A percentile compares a stretch with the other conserved stretches of the same genome.
Conservation (phyloP, 2,113 vertebrate genomes). For the Xenopus laevis region DNA sequence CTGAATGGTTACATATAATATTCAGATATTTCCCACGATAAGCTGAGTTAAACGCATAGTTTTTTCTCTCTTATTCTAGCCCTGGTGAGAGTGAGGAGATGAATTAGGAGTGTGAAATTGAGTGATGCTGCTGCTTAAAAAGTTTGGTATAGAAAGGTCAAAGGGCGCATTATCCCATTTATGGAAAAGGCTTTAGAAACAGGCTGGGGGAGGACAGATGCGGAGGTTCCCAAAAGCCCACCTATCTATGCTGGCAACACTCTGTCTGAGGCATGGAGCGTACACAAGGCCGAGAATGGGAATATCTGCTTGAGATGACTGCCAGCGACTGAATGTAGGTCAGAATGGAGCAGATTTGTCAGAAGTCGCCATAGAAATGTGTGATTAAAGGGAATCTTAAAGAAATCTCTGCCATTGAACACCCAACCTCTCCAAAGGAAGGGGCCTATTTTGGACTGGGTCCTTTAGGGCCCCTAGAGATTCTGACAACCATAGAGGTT, state of each 20-base stretch:
- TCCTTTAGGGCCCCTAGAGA: too few relatives aligned
- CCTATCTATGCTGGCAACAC: background rate
- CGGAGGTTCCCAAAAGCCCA: slow-evolving; percentile 3
- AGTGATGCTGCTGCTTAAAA: slow-evolving; percentile 3
- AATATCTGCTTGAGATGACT: background rate
- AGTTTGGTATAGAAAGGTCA: background rate
- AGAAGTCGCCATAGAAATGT: too few relatives aligned
- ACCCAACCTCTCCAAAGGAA: too few relatives aligned
- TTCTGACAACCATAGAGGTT: too few relatives aligned
- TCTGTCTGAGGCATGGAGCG: background rate
- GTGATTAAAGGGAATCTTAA: too few relatives aligned
- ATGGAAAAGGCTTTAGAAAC: slow-evolving; percentile 4
- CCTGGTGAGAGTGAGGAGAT: background rate
- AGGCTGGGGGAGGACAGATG: background rate
- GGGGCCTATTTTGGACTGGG: too few relatives aligned
- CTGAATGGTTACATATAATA: background rate
- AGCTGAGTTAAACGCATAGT: background rate
- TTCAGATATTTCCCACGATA: background rate
- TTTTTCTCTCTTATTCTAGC: background rate
- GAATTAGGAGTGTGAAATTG: slow-evolving; percentile 30
- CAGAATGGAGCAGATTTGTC: too few relatives aligned
- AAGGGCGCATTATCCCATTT: slow-evolving; percentile 21
- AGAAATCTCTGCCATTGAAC: too few relatives aligned
- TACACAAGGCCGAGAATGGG: background rate
- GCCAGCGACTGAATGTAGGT: too few relatives aligned